Percentiles rank a stretch among this genome's conserved stretches.
phyloP scores from a whole-genome alignment of 2,113 vertebrate species.

The Opisthocomus hoazin region DNA sequence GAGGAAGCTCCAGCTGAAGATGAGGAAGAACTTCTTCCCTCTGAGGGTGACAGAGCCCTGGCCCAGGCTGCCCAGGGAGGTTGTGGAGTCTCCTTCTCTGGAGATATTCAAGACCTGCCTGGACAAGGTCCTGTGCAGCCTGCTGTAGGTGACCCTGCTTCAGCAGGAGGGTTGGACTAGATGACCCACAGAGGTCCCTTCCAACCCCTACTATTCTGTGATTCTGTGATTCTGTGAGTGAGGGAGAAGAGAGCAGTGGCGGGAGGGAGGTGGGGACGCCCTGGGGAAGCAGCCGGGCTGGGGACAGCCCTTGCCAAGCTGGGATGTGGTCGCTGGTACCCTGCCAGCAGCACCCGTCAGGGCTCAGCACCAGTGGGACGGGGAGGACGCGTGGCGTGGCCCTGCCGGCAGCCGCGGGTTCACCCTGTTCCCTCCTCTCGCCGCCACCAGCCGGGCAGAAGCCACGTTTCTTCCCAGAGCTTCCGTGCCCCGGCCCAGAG shows the following conservation, averaged over 20 bases:
- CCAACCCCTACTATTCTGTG: too few relatives aligned
- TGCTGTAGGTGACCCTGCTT: too few relatives aligned
- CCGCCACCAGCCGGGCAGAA: rapidly evolving
- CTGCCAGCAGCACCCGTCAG: background rate
- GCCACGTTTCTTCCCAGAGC: rapidly evolving
- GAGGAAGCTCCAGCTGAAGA: too few relatives aligned
- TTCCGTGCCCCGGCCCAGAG: background rate
- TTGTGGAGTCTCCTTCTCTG: too few relatives aligned
- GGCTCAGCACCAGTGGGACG: background rate
- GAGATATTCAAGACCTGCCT: too few relatives aligned
- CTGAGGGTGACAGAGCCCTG: too few relatives aligned
- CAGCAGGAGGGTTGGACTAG: too few relatives aligned
- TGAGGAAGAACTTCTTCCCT: too few relatives aligned
- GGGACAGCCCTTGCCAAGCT: background rate
- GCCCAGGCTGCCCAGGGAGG: too few relatives aligned
- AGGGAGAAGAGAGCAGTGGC: background rate
- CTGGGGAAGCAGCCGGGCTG: background rate
- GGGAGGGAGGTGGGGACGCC: background rate
- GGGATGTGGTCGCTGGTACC: background rate
- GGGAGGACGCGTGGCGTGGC: background rate
- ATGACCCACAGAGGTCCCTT: too few relatives aligned
- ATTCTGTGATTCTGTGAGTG: too few relatives aligned
- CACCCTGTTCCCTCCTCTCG: background rate
- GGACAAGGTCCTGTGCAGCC: too few relatives aligned
- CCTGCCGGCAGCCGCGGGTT: rapidly evolving